These are phyloP conservation scores for Euthynnus affinis DNA, from an alignment of 2,797 vertebrate species.

Conservation along the genomic window DNA sequence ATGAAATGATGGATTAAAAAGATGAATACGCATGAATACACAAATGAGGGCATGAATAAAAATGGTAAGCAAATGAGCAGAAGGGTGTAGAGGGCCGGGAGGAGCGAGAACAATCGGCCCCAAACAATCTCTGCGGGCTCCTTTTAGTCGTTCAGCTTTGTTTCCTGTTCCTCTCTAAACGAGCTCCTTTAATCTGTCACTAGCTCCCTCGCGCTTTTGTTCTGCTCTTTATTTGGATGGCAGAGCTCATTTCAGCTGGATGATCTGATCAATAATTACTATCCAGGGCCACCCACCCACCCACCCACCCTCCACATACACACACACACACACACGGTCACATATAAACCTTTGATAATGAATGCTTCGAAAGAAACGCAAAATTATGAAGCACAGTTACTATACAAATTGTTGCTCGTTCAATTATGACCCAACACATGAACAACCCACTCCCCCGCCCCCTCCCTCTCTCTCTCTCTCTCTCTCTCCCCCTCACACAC, in stretches of 20 bases:
- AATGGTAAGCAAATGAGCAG: slow-evolving; percentile 70
- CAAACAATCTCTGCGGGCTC: slow-evolving; percentile 68
- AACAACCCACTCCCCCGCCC: neutral
- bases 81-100: slow-evolving; percentile 45
- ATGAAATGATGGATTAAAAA: slow-evolving; percentile 78
- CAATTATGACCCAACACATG: slow-evolving; percentile 13
- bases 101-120: slow-evolving; percentile 64
- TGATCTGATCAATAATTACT: slow-evolving; percentile 80
- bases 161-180: slow-evolving; percentile 66
- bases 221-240: slow-evolving; percentile 72
- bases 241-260: slow-evolving; percentile 74
- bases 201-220: slow-evolving; percentile 67
- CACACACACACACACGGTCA: neutral
- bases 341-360: slow-evolving; percentile 14
- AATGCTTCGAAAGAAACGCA: slow-evolving; percentile 30
- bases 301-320: slow-evolving; percentile 14
- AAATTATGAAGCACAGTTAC: slow-evolving; percentile 38
- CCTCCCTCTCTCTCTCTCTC: neutral
- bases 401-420: slow-evolving; percentile 35
- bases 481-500: too few species aligned
- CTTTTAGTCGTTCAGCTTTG: slow-evolving; percentile 69
- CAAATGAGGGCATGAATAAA: slow-evolving; percentile 74
- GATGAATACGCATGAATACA: slow-evolving; percentile 72
- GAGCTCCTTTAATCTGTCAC: slow-evolving; percentile 76
- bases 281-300: slow-evolving; percentile 24